Conservation (phyloP, 37 sponge, comb jelly and placozoan species). For the Geodia barretti region DNA sequence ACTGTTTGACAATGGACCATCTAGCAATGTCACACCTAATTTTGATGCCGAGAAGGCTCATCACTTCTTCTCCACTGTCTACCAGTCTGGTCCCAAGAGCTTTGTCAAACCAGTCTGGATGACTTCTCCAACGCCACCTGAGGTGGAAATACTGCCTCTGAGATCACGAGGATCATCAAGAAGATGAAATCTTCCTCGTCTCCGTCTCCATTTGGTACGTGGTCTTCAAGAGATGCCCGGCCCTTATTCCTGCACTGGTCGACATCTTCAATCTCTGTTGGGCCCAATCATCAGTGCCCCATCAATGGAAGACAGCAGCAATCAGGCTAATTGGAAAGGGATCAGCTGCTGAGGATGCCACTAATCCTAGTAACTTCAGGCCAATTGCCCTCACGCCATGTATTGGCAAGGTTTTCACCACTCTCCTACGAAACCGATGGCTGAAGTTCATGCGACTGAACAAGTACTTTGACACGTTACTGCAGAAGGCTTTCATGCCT, state of each 20-base stretch:
- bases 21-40: too few relatives aligned
- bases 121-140: not conserved
- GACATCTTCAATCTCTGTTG: conserved; percentile 17
- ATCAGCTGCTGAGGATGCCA: conserved; percentile 17
- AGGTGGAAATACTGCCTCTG: not conserved
- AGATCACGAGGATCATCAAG: not conserved
- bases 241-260: conserved; percentile 5
- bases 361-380: conserved; percentile 26
- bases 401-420: too few relatives aligned
- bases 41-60: too few relatives aligned
- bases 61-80: too few relatives aligned
- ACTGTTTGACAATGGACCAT: too few relatives aligned
- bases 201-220: conserved; percentile 12
- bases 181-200: too few relatives aligned
- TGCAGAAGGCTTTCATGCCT: too few relatives aligned
- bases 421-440: too few relatives aligned
- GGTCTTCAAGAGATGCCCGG: conserved; percentile 13
- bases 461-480: too few relatives aligned
- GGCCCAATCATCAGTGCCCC: conserved; percentile 3
- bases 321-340: conserved; percentile 9
- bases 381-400: too few relatives aligned
- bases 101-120: not conserved
- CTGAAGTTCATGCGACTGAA: too few relatives aligned
- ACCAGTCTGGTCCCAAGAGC: too few relatives aligned
- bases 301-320: conserved; percentile 11